These are phyloP conservation scores for Hofmannophila pseudospretella DNA, from an alignment of 2,888 invertebrate genomes.

Conservation along the genomic window DNA sequence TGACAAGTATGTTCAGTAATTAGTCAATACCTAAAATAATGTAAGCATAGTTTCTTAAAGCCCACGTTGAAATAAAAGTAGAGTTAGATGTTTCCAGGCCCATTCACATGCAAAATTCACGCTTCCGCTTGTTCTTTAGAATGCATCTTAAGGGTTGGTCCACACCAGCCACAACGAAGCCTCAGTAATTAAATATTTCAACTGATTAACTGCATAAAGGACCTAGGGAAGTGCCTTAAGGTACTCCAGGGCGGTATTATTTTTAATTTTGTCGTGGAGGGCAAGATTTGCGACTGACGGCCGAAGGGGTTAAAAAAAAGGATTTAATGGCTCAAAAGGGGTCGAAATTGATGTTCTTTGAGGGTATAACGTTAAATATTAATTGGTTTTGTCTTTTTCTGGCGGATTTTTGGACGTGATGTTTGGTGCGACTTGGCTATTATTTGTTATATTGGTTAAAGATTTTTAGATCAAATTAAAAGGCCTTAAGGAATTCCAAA, in stretches of 20 bases:
- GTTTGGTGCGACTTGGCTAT: too few species aligned
- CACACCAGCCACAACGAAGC: slow-evolving; percentile 41
- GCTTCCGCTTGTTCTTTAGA: slow-evolving; percentile 19
- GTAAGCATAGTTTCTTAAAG: too few species aligned
- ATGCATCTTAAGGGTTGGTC: slow-evolving; percentile 28
- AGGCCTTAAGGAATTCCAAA: too few species aligned
- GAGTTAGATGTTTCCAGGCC: too few species aligned
- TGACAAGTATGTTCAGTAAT: too few species aligned
- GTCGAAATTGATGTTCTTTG: slow-evolving; percentile 44
- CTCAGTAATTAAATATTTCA: slow-evolving; percentile 73
- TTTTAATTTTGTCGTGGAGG: slow-evolving; percentile 63
- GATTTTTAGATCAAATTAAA: too few species aligned
- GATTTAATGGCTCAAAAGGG: slow-evolving; percentile 47
- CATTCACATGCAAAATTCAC: too few species aligned
- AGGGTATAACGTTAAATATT: slow-evolving; percentile 56
- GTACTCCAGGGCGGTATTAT: slow-evolving; percentile 53
- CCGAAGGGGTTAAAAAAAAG: slow-evolving; percentile 39
- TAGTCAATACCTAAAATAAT: too few species aligned
- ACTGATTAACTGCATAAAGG: slow-evolving; percentile 70
- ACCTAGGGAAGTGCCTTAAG: slow-evolving; percentile 44
- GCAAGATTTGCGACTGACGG: slow-evolving; percentile 58
- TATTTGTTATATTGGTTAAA: too few species aligned
- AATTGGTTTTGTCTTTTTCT: slow-evolving; percentile 43
- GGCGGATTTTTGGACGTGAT: background rate
- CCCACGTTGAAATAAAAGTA: too few species aligned